phyloP scores from a whole-genome alignment of 2,113 vertebrate species.

The Nettapus auritus region DNA sequence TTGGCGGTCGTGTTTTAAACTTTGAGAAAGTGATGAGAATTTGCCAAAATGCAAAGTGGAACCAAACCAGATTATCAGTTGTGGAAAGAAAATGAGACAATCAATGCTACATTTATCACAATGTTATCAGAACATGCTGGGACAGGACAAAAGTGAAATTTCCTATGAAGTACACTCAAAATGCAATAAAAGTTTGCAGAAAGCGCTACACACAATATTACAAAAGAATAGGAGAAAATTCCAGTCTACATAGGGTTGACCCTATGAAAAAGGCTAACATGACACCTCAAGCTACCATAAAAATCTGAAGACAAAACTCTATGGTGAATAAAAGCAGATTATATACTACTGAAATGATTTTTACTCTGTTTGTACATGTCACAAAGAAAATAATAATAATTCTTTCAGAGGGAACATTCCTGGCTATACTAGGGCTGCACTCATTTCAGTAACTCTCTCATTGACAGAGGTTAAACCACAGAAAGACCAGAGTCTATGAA shows the following conservation, averaged over 20 bases:
- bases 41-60: neutral
- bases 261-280: neutral
- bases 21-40: neutral
- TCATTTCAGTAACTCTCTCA: neutral
- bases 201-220: neutral
- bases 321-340: neutral
- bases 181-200: neutral
- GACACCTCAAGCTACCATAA: neutral
- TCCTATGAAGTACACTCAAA: neutral
- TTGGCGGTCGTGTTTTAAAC: neutral
- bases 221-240: neutral
- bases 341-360: neutral
- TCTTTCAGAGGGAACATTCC: neutral
- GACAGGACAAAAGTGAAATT: neutral
- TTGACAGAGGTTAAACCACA: neutral
- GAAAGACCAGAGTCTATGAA: neutral
- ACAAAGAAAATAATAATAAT: neutral
- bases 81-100: neutral
- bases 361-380: neutral
- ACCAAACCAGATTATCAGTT: neutral
- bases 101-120: neutral
- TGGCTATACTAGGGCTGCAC: neutral
- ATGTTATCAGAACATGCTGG: neutral
- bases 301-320: neutral
- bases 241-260: neutral